phyloP scores from a whole-genome alignment of 37 sponge, comb jelly and placozoan species.

The Lycopodina hypogea region DNA sequence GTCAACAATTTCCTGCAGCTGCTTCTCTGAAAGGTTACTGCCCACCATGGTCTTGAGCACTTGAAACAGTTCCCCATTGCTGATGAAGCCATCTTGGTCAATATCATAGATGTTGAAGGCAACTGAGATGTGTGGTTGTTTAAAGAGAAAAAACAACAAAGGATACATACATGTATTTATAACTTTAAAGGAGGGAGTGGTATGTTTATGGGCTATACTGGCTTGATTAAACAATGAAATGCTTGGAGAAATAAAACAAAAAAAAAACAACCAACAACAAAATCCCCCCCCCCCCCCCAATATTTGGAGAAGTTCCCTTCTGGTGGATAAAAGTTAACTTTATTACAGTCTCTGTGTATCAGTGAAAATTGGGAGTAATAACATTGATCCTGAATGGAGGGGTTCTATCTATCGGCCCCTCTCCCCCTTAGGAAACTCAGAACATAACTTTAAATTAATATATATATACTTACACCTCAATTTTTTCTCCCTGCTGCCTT shows the following conservation, averaged over 20 bases:
- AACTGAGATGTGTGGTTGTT: conserved; percentile 76
- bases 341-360: too few relatives aligned
- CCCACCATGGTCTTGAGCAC: conserved; percentile 99
- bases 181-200: not conserved
- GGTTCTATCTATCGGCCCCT: too few relatives aligned
- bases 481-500: conserved; percentile 91
- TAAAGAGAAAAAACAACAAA: too few relatives aligned
- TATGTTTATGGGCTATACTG: not conserved
- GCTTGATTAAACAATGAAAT: too few relatives aligned
- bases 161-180: too few relatives aligned
- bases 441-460: not conserved
- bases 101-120: conserved; percentile 98
- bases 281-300: too few relatives aligned
- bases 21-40: conserved; percentile 94
- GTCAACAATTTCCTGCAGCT: conserved; percentile 99
- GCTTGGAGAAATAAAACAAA: too few relatives aligned
- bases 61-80: conserved; percentile 96
- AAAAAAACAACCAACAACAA: not conserved
- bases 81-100: conserved; percentile 97
- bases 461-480: conserved; percentile 72
- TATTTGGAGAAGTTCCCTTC: too few relatives aligned
- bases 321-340: too few relatives aligned
- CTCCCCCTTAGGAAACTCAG: too few relatives aligned
- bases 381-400: too few relatives aligned
- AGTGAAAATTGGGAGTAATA: too few relatives aligned